A percentile compares a stretch with the other conserved stretches of the same genome.
Conservation (phyloP, 1,140 invertebrate species). For the Sinella curviseta region DNA sequence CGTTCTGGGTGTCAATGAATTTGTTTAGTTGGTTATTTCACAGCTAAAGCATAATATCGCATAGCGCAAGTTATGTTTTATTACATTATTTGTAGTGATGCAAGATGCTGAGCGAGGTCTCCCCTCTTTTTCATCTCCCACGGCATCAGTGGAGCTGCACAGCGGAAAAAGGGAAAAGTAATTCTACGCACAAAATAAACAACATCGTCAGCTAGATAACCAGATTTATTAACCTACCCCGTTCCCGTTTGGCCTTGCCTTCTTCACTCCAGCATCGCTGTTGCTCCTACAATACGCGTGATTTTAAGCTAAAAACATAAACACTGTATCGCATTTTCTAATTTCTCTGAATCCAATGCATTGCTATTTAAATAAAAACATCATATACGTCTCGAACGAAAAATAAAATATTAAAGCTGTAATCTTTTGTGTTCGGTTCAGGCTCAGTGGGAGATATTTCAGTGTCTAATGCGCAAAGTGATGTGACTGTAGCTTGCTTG, state of each 20-base stretch:
- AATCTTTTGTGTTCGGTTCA: neutral
- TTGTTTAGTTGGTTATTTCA: neutral
- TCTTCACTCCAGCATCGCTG: neutral
- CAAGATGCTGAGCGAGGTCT: neutral
- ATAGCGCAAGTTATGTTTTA: too few species aligned
- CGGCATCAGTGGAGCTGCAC: neutral
- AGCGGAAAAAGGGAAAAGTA: neutral
- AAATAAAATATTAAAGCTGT: neutral
- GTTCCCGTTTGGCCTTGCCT: neutral
- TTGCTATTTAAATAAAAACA: too few species aligned
- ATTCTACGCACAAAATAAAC: neutral
- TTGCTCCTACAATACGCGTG: neutral
- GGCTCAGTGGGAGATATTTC: conserved; percentile 6
- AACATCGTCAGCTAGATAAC: neutral
- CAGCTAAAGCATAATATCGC: neutral
- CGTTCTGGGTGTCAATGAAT: conserved; percentile 25
- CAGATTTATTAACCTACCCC: neutral
- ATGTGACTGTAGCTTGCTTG: neutral
- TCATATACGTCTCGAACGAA: neutral
- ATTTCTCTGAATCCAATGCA: too few species aligned
- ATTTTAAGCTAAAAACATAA: too few species aligned
- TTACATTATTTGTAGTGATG: too few species aligned
- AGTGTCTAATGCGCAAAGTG: neutral
- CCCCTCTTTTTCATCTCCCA: neutral
- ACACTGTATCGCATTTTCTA: too few species aligned